phyloP scores from a whole-genome alignment of 35 echinoderm and acorn worm genomes.

The Diadema setosum region DNA sequence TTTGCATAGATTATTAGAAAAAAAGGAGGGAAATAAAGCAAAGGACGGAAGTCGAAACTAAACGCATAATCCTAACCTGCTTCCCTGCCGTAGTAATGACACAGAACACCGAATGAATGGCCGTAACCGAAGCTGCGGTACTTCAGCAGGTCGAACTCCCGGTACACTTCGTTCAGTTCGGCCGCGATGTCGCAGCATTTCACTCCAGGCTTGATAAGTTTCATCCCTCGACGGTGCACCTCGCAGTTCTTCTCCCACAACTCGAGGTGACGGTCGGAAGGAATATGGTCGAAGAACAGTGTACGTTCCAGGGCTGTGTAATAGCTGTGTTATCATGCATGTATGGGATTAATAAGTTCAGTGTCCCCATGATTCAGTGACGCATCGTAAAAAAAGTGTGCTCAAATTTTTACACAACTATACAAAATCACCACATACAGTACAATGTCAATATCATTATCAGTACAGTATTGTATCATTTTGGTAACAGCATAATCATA shows the following conservation, averaged over 20 bases:
- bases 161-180: conserved; percentile 80
- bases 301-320: conserved; percentile 75
- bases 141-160: conserved; percentile 58
- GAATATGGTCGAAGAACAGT: conserved; percentile 52
- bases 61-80: conserved; percentile 35
- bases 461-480: no score
- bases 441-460: no score
- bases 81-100: conserved; percentile 93
- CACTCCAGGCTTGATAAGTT: conserved; percentile 64
- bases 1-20: not conserved
- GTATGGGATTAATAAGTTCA: no score
- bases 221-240: conserved; percentile 52
- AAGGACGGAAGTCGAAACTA: not conserved
- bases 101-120: conserved; percentile 81
- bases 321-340: no score
- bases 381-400: no score
- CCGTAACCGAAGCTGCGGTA: conserved; percentile 89
- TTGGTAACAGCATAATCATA: no score
- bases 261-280: conserved; percentile 38
- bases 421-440: no score
- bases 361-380: no score
- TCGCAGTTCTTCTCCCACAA: conserved; percentile 87
- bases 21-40: not conserved
- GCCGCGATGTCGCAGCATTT: conserved; percentile 74
- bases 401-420: no score